Base-by-base conservation (phyloP, 2,797 vertebrate genomes). In the Leptatherina wallacei region DNA sequence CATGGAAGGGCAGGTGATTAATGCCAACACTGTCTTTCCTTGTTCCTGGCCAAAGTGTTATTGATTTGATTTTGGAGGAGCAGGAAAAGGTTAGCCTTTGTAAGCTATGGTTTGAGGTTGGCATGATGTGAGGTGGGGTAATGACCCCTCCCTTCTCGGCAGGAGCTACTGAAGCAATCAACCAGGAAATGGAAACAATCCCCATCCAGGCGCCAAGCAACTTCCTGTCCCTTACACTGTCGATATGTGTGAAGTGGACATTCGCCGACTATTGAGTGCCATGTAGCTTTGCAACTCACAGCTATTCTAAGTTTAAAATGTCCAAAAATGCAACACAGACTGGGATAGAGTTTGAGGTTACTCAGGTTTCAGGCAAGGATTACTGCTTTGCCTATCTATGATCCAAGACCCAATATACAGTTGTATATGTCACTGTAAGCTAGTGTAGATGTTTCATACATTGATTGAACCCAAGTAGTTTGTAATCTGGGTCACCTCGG, bases 181-280 rank as follows among this genome's bases (percentile, higher is more conserved):
- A 89, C 87, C 92, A 91, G 89, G 93, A 94, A 94, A 94, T 94
- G 88, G 91, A 93, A 89, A 92, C 89, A 83, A 90, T 93, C 87
- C 86, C 88, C 75, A 85, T 90, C 85, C 81, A 73, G 82, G 73
- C 82, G 42, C 59, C 73, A 16, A 84, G 83, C 71, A 73, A 75
- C 84, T 77, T 81, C 87, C 65, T 80, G 78, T 88, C 85, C 85
- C 90, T 91, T 88, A 73, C 84, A 75, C 78, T 44, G 44, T 64
- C 47, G 36, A 61, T 79, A 88, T 70, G 92, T 92, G 91, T 91
- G 89, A 93, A 91, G 88, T 88, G 89, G 86, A 90, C 87, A 76
- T 79, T 83, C 84, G 49, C 65, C 60, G 60, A 73, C 79, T 85
- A 90, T 92, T 49, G 88, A 85, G 88, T 85, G 90, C 70, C 56